Conservation (phyloP, 2,888 invertebrate species). For the Macaria liturata region DNA sequence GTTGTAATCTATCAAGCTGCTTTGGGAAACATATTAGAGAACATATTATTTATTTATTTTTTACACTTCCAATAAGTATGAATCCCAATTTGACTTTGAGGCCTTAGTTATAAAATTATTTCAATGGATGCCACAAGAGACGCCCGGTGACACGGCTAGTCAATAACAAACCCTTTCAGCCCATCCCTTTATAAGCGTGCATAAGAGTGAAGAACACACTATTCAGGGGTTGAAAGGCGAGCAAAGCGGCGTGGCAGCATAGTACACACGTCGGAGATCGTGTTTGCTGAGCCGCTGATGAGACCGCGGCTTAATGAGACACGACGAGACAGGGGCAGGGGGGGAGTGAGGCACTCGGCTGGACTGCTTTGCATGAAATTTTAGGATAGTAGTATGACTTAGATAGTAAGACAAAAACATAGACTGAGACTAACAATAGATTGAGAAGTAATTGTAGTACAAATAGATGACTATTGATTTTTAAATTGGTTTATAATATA, state of each 20-base stretch:
- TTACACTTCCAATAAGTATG: too few relatives aligned
- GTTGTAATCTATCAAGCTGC: too few relatives aligned
- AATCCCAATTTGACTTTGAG: too few relatives aligned
- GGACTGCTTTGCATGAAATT: neutral
- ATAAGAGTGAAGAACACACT: neutral
- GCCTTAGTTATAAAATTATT: too few relatives aligned
- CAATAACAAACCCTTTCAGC: too few relatives aligned
- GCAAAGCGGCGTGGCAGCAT: constrained; percentile 26
- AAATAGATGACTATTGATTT: neutral
- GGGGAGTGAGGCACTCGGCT: neutral
- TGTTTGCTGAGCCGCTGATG: constrained; percentile 35
- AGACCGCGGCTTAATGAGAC: constrained; percentile 27
- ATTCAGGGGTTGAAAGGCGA: constrained; percentile 23
- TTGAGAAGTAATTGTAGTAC: neutral
- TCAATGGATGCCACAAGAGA: too few relatives aligned
- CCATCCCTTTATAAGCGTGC: too few relatives aligned
- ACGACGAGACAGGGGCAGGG: constrained; percentile 18
- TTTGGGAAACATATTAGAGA: too few relatives aligned
- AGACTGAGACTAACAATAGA: neutral
- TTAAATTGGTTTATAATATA: too few relatives aligned
- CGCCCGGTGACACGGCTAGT: too few relatives aligned
- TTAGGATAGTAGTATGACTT: neutral
- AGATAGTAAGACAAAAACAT: neutral
- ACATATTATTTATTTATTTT: too few relatives aligned
- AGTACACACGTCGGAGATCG: constrained; percentile 33